Conservation (phyloP, 2,888 invertebrate genomes). For the Eugnorisma glareosa region DNA sequence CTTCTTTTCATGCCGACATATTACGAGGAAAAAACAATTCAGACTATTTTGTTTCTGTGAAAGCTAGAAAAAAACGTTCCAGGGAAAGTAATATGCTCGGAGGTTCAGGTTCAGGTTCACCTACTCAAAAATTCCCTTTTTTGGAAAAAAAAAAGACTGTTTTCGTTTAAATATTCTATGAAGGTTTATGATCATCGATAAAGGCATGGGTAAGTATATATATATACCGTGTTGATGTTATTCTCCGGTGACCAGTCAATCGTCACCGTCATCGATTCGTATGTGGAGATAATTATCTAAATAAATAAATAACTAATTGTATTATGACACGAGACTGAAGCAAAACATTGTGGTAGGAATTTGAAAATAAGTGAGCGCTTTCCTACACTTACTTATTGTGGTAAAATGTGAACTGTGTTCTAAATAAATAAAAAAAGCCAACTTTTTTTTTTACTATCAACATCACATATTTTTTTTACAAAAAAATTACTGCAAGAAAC, state of each 20-base stretch:
- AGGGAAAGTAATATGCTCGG: not conserved
- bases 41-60: not conserved
- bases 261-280: constrained; percentile 21
- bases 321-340: not conserved
- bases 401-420: too few species aligned
- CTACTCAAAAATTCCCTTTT: not conserved
- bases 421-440: not conserved
- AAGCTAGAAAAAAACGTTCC: not conserved
- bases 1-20: not conserved
- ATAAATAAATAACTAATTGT: not conserved
- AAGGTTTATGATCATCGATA: not conserved
- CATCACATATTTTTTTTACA: too few species aligned
- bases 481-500: too few species aligned
- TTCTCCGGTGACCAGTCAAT: constrained; percentile 28
- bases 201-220: not conserved
- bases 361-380: not conserved
- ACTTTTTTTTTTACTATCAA: not conserved
- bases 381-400: not conserved
- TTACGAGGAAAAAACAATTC: not conserved
- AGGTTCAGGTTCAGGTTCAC: not conserved
- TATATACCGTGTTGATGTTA: constrained; percentile 25
- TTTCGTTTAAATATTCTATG: too few species aligned
- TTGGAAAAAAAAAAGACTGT: too few species aligned
- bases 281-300: constrained; percentile 10
- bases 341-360: not conserved